phyloP scores from a whole-genome alignment of 1,140 invertebrate species.

The Batillaria attramentaria region DNA sequence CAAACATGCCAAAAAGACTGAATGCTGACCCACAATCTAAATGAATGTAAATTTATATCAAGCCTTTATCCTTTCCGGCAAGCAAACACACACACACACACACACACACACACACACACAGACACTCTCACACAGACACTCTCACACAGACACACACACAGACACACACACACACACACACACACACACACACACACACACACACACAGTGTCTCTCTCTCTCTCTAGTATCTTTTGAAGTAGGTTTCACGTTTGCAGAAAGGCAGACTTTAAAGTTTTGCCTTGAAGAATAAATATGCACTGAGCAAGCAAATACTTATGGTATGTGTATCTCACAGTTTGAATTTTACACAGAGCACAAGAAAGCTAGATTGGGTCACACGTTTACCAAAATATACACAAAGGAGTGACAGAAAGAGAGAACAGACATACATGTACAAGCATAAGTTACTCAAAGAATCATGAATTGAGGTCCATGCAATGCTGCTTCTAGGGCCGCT shows the following conservation, averaged over 20 bases:
- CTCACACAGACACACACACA: not conserved
- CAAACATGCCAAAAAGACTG: too few species aligned
- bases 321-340: not conserved
- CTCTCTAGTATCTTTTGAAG: not conserved
- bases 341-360: not conserved
- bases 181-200: conserved; percentile 38
- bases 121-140: not conserved
- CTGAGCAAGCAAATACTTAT: not conserved
- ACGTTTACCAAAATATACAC: not conserved
- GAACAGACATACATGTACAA: not conserved
- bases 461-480: not conserved
- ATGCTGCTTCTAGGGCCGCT: not conserved
- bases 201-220: conserved; percentile 35
- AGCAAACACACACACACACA: not conserved
- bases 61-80: not conserved
- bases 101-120: not conserved
- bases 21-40: too few species aligned
- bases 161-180: not conserved
- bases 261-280: not conserved
- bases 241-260: not conserved
- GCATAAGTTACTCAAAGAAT: not conserved
- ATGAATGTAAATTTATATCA: too few species aligned
- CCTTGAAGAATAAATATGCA: not conserved
- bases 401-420: not conserved
- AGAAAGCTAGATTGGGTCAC: not conserved